Evolutionary conservation across 2,888 invertebrate genomes (phyloP).

Genomic region (Mycalesis mineus): DNA sequence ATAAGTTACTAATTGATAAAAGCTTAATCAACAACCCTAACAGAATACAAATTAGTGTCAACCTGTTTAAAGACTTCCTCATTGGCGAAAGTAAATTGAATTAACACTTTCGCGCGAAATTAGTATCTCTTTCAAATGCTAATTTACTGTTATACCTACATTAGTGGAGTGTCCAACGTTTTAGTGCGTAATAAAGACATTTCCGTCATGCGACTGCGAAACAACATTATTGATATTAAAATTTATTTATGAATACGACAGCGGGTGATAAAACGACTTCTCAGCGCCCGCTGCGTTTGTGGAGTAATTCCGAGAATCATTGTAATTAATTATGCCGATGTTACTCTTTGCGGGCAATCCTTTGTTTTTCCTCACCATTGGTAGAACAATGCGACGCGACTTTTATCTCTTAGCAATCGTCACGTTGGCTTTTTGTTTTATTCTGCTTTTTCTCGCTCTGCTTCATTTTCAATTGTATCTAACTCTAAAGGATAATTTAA

Average conservation of each 20-base stretch:
- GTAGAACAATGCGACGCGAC: constrained; percentile 66
- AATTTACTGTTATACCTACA: constrained; percentile 16
- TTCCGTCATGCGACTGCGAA: constrained; percentile 32
- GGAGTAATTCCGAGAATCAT: constrained; percentile 63
- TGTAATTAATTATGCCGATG: constrained; percentile 71
- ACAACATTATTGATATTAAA: constrained; percentile 36
- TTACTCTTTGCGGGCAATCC: constrained; percentile 43
- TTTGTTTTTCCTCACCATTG: constrained; percentile 69
- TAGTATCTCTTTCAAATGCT: constrained; percentile 10
- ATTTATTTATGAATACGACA: constrained; percentile 57
- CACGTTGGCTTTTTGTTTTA: constrained; percentile 48
- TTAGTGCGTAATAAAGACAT: constrained; percentile 34
- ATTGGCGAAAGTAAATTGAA: neutral
- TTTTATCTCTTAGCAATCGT: constrained; percentile 63
- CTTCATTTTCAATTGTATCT: constrained; percentile 18
- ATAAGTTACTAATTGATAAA: too few relatives aligned
- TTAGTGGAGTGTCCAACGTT: constrained; percentile 12
- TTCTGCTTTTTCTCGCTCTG: constrained; percentile 5
- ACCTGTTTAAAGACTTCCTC: constrained; percentile 1
- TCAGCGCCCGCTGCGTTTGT: constrained; percentile 50
- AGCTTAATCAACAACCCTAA: neutral
- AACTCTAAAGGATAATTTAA: too few relatives aligned
- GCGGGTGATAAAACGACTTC: constrained; percentile 62
- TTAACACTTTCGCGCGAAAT: constrained; percentile 7
- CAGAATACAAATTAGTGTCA: neutral